A percentile compares a stretch with the other conserved stretches of the same genome.
Conservation (phyloP, 1,140 invertebrate species). For the Temnothorax nylanderi region DNA sequence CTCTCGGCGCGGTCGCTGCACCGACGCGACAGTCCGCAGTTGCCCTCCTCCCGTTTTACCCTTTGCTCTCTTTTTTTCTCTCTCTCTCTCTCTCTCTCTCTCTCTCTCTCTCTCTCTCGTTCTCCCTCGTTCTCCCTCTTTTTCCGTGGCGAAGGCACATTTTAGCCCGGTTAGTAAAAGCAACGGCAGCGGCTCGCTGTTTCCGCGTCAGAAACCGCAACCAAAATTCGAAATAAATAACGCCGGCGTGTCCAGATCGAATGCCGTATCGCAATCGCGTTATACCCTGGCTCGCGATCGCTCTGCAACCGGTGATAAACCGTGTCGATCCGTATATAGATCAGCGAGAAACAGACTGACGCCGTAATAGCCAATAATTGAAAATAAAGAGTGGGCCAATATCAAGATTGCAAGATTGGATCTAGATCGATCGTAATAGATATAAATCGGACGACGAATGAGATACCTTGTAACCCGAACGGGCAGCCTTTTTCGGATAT, state of each 20-base stretch:
- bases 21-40: not conserved
- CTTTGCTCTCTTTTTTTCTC: not conserved
- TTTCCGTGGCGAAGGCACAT: not conserved
- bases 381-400: conserved; percentile 31
- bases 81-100: too few species aligned
- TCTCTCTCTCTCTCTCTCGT: too few species aligned
- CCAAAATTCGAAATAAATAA: conserved; percentile 56
- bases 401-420: conserved; percentile 11
- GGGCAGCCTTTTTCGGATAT: not conserved
- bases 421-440: conserved; percentile 21
- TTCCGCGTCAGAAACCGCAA: conserved; percentile 35
- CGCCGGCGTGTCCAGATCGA: conserved; percentile 21
- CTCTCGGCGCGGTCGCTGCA: not conserved
- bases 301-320: not conserved
- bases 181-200: conserved; percentile 15
- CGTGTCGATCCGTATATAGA: not conserved
- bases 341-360: conserved; percentile 4
- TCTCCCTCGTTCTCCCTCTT: not conserved
- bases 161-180: conserved; percentile 22
- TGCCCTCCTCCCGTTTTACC: conserved; percentile 16
- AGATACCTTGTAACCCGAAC: conserved; percentile 3
- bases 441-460: not conserved
- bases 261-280: conserved; percentile 19
- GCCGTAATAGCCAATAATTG: conserved; percentile 50
- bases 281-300: not conserved